phyloP scores from a whole-genome alignment of 2,888 invertebrate species.

The Scelioninae gen. 1 region DNA sequence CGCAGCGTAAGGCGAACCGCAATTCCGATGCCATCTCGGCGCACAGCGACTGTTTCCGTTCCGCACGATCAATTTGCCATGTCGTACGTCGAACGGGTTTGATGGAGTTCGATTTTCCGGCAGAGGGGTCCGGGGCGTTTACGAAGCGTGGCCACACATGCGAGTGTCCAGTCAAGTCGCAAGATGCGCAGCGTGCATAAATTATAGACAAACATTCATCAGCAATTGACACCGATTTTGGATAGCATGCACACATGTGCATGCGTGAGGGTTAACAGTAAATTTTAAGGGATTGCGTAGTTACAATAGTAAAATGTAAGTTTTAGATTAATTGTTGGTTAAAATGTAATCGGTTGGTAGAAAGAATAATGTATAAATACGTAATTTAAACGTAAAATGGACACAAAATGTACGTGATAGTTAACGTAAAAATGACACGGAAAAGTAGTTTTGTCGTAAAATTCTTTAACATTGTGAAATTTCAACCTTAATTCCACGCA shows the following conservation, averaged over 20 bases:
- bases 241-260: neutral
- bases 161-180: conserved; percentile 25
- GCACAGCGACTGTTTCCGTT: conserved; percentile 90
- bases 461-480: no score
- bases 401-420: no score
- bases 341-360: no score
- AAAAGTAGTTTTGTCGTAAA: no score
- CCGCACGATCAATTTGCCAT: conserved; percentile 37
- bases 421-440: no score
- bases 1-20: conserved; percentile 95
- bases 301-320: no score
- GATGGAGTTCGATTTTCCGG: conserved; percentile 47
- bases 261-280: no score
- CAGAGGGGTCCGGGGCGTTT: conserved; percentile 30
- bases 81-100: conserved; percentile 42
- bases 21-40: conserved; percentile 97
- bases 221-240: neutral
- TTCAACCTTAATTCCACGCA: no score
- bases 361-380: no score
- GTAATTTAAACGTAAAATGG: no score
- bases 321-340: no score
- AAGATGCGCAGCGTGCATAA: conserved; percentile 30
- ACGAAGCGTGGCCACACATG: conserved; percentile 7
- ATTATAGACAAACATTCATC: conserved; percentile 31
- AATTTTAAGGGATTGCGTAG: no score